Evolutionary conservation across 2,113 vertebrate species (phyloP), one percentile per base, ranked within the genome.

Genomic region (Paralichthys olivaceus): DNA sequence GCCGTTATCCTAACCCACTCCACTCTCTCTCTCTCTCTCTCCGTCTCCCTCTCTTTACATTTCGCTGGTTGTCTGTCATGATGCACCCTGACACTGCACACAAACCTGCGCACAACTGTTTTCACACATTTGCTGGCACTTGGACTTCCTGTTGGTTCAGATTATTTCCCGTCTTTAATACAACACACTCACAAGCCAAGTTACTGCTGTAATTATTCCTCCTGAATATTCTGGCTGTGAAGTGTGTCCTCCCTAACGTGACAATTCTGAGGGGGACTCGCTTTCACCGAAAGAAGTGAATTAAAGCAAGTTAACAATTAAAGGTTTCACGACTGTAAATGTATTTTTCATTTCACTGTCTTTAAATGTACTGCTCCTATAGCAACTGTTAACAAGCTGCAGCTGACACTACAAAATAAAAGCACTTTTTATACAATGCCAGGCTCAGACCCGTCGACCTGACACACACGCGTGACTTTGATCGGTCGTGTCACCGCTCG

Each of bases 71-170:
- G 69, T 71, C 68, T 82, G 60, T 77, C 69, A 45, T 60, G 61
- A 85, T 75, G 77, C 59, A 22, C 81, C 77, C 66, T 22, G 81
- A 78, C 77, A 61, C 29, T 1, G 60, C 75, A 72, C 53, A 76
- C 71, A 62, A 77, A 85, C 62, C 54, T 55, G 55, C 47, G 32
- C 75, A 77, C 69, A 64, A 26, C 69, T 60, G 45, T 79, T 84
- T 85, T 84, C 66, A 84, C 85, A 88, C 78, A 25, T 80, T 69
- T 19, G 57, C 60, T 51, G 81, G 79, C 72, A 63, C 34, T 12
- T 43, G 28, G 37, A 63, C 60, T 29, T 29, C 17, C 9, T 26
- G 17, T 7, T 49, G 25, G 26, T 34, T 51, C 20, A 12, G 7
- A 7, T 22, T 5, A 22, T 9, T 45, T 69, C 15, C 53, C 11